phyloP scores from a whole-genome alignment of 2,888 invertebrate species.

The Octonoba sinensis region DNA sequence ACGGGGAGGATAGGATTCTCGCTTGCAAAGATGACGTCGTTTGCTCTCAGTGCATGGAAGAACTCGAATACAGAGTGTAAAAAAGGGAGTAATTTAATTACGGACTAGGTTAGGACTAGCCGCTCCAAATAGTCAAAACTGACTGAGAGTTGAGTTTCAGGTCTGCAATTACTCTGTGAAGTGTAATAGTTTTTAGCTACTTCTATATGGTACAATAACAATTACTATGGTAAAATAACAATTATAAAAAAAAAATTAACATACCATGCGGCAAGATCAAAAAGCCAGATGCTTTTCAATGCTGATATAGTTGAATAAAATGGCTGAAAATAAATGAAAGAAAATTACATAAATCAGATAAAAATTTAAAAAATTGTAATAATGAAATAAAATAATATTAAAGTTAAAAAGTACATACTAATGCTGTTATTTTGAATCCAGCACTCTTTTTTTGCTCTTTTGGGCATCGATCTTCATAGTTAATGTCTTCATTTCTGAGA shows the following conservation, averaged over 20 bases:
- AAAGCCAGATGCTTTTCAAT: conserved; percentile 51
- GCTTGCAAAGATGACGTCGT: no score
- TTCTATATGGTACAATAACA: not conserved
- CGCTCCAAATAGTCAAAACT: no score
- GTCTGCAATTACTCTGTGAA: no score
- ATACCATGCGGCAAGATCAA: conserved; percentile 59
- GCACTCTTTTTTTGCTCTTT: conserved; percentile 52
- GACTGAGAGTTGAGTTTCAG: no score
- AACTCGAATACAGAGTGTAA: no score
- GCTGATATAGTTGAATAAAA: conserved; percentile 50
- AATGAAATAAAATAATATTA: not conserved
- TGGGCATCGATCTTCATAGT: conserved; percentile 52
- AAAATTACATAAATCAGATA: not conserved
- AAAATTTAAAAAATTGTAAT: not conserved
- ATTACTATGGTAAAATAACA: not conserved
- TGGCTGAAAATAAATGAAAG: conserved; percentile 22
- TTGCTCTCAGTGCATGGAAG: no score
- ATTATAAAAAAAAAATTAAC: conserved; percentile 17
- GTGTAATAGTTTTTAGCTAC: no score
- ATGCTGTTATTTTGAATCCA: conserved; percentile 36
- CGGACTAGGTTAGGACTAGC: no score
- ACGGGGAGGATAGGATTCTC: no score
- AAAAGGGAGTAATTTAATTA: no score
- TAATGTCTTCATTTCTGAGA: conserved; percentile 52
- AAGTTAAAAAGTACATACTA: conserved; percentile 27